phyloP scores from a whole-genome alignment of 1,140 invertebrate species.

The Drosophila yakuba region DNA sequence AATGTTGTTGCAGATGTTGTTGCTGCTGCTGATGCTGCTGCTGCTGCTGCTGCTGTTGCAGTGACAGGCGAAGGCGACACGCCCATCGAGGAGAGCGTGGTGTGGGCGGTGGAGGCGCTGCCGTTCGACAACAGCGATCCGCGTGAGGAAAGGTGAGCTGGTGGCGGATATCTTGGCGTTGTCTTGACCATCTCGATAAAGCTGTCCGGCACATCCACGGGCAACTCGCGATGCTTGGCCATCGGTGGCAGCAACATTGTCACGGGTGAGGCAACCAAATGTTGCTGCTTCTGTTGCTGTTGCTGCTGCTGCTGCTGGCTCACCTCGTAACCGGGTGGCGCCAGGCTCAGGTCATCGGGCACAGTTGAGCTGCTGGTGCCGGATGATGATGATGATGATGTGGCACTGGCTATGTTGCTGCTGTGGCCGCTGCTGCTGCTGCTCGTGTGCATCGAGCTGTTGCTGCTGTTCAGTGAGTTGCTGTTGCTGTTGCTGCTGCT shows the following conservation, averaged over 20 bases:
- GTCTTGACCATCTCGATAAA: constrained; percentile 90
- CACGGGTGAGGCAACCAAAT: constrained; percentile 9
- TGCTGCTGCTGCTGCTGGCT: constrained; percentile 39
- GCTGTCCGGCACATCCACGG: constrained; percentile 91
- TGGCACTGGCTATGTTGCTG: constrained; percentile 31
- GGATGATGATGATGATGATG: neutral
- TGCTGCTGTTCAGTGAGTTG: constrained; percentile 65
- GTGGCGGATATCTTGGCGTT: constrained; percentile 90
- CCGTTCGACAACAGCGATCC: constrained; percentile 70
- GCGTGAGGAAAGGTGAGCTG: constrained; percentile 78
- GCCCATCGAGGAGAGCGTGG: constrained; percentile 70
- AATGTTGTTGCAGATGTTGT: constrained; percentile 10
- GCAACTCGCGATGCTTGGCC: constrained; percentile 87
- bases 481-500: constrained; percentile 49
- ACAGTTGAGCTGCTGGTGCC: constrained; percentile 51
- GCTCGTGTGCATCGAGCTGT: constrained; percentile 59
- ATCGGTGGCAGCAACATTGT: constrained; percentile 27
- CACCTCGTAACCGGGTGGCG: constrained; percentile 61
- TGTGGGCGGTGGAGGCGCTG: constrained; percentile 70
- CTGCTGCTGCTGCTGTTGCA: constrained; percentile 8
- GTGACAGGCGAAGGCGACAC: constrained; percentile 16
- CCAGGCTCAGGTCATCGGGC: constrained; percentile 60
- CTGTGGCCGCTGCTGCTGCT: constrained; percentile 51
- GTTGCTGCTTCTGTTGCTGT: constrained; percentile 17
- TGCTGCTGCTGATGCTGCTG: neutral